These are phyloP conservation scores for Nothoprocta pentlandii DNA, from an alignment of 2,113 vertebrate genomes.

Conservation along the genomic window DNA sequence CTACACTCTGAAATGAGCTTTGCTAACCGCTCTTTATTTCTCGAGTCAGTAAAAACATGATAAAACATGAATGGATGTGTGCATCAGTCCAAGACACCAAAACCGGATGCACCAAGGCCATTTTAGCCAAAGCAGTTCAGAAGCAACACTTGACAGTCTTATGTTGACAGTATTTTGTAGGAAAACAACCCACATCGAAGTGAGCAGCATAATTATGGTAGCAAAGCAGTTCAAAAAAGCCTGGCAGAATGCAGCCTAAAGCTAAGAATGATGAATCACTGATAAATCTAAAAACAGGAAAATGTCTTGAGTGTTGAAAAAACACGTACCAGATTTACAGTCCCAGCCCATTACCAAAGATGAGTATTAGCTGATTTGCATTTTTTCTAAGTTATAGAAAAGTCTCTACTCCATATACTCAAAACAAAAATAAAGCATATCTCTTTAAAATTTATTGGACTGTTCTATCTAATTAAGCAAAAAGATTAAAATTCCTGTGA, in stretches of 20 bases:
- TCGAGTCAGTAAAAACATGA: not conserved
- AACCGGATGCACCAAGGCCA: not conserved
- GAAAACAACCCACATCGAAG: not conserved
- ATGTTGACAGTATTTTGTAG: not conserved
- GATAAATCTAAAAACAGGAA: not conserved
- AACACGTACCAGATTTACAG: not conserved
- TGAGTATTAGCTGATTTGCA: not conserved
- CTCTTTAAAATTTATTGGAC: not conserved
- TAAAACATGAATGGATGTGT: not conserved
- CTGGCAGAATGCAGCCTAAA: not conserved
- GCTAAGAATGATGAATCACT: not conserved
- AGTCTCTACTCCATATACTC: not conserved
- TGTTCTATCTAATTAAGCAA: not conserved
- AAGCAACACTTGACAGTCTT: not conserved
- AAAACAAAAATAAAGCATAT: not conserved
- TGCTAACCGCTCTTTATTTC: constrained; percentile 11
- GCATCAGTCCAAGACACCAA: not conserved
- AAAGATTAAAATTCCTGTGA: not conserved
- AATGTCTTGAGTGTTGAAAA: not conserved
- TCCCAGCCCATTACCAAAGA: not conserved
- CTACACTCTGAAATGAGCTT: constrained; percentile 34
- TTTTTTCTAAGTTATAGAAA: not conserved
- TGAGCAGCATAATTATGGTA: not conserved
- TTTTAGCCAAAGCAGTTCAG: not conserved
- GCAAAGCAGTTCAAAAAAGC: not conserved